phyloP scores from a whole-genome alignment of 2,888 invertebrate species.

The Eurytoma californica region DNA sequence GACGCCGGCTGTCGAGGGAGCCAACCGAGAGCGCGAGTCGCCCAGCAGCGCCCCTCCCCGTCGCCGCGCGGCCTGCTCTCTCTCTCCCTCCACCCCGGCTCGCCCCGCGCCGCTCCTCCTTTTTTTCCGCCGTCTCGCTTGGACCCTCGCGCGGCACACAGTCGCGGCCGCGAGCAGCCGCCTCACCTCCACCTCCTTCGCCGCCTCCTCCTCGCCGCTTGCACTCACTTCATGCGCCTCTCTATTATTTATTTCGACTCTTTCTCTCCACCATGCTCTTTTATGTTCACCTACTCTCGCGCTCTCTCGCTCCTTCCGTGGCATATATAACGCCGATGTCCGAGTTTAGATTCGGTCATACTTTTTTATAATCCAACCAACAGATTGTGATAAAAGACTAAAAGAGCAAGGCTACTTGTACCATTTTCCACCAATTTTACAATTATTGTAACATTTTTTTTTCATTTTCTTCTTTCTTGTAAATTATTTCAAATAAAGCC shows the following conservation, averaged over 20 bases:
- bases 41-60: not conserved
- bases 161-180: not conserved
- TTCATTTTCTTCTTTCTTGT: not conserved
- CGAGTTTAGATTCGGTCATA: too few relatives aligned
- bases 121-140: slow-evolving; percentile 4
- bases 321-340: not conserved
- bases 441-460: not conserved
- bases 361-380: too few relatives aligned
- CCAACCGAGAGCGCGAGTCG: not conserved
- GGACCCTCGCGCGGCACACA: not conserved
- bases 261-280: slow-evolving; percentile 56
- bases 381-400: too few relatives aligned
- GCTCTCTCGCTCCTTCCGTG: not conserved
- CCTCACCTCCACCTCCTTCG: slow-evolving; percentile 7
- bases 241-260: slow-evolving; percentile 50
- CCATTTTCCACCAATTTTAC: too few relatives aligned
- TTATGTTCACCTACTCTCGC: slow-evolving; percentile 10
- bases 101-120: not conserved
- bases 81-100: not conserved
- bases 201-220: not conserved
- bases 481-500: too few relatives aligned
- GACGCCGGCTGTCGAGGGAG: slow-evolving; percentile 47
- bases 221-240: slow-evolving; percentile 30
- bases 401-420: too few relatives aligned
- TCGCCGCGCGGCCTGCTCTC: not conserved